Percentiles rank a stretch among this genome's conserved stretches.
phyloP scores from a whole-genome alignment of 2,797 vertebrate genomes.

The Emys orbicularis region DNA sequence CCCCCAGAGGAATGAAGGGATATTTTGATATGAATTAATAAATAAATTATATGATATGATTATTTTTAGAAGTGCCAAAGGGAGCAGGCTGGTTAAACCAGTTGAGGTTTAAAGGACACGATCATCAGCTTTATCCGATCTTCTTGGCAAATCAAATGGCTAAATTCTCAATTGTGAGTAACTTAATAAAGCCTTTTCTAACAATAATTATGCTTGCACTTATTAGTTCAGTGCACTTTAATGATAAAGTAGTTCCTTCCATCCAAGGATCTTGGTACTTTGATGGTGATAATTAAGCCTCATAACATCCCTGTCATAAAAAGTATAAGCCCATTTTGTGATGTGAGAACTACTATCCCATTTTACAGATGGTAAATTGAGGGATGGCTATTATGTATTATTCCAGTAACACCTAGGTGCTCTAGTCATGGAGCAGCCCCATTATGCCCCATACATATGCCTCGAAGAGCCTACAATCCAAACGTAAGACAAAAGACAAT shows the following conservation, averaged over 20 bases:
- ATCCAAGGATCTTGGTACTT: background rate
- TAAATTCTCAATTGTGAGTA: constrained; percentile 1
- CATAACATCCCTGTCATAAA: background rate
- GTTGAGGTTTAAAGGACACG: constrained; percentile 30
- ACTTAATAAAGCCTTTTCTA: constrained; percentile 38
- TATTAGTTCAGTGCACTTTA: constrained; percentile 21
- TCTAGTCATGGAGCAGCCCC: background rate
- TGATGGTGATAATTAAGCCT: background rate
- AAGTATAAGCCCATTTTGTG: background rate
- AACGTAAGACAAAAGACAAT: background rate
- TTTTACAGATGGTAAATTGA: background rate
- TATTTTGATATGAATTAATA: constrained; percentile 40
- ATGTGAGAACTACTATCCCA: background rate
- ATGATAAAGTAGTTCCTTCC: constrained; percentile 46
- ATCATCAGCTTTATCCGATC: constrained; percentile 16
- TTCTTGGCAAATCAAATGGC: constrained; percentile 47
- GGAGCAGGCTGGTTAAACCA: background rate
- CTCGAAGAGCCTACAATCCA: background rate
- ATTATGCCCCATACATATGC: background rate
- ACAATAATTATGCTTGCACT: constrained; percentile 31
- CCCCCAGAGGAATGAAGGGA: constrained; percentile 27
- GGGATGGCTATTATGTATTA: background rate
- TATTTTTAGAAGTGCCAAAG: constrained; percentile 24
- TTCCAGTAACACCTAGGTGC: background rate
- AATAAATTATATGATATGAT: background rate